A percentile compares a stretch with the other conserved stretches of the same genome.
These are phyloP conservation scores for Argyresthia goedartella DNA, from an alignment of 2,888 invertebrate species.

Conservation along the genomic window DNA sequence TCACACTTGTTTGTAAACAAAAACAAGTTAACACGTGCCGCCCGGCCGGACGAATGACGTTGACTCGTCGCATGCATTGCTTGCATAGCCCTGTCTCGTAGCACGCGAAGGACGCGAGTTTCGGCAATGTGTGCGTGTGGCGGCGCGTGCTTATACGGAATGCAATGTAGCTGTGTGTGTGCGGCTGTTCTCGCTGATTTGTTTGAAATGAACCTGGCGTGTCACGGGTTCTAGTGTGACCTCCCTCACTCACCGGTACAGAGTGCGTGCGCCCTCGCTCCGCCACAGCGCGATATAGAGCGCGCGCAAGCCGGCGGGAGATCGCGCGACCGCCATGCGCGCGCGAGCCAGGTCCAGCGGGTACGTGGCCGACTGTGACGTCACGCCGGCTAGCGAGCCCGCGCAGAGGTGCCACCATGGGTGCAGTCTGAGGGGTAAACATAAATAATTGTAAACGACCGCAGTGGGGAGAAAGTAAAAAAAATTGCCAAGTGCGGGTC, in stretches of 20 bases:
- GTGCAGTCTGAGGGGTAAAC: conserved; percentile 29
- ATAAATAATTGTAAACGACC: conserved; percentile 11
- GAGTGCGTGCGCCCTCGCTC: conserved; percentile 81
- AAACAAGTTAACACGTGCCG: too few relatives aligned
- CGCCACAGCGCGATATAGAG: conserved; percentile 79
- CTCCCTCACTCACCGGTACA: conserved; percentile 70
- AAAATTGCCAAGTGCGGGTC: too few relatives aligned
- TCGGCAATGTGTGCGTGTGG: too few relatives aligned
- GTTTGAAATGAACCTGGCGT: too few relatives aligned
- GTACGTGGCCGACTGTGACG: conserved; percentile 95
- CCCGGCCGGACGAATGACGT: too few relatives aligned
- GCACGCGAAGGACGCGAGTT: too few relatives aligned
- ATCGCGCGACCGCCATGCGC: conserved; percentile 92
- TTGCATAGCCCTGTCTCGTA: too few relatives aligned
- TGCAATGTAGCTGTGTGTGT: too few relatives aligned
- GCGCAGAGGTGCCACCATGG: conserved; percentile 79
- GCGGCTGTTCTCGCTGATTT: too few relatives aligned
- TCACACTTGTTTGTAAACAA: too few relatives aligned
- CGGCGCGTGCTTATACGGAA: too few relatives aligned
- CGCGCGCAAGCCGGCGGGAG: conserved; percentile 69
- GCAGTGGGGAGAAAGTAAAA: conserved; percentile 17
- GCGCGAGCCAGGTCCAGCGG: conserved; percentile 97
- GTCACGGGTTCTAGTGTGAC: background rate
- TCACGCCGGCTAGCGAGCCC: conserved; percentile 95
- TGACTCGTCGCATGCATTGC: too few relatives aligned